A percentile compares a stretch with the other conserved stretches of the same genome.
These are phyloP conservation scores for Acanthopleura granulata DNA, from an alignment of 2,888 invertebrate species.

Conservation along the genomic window DNA sequence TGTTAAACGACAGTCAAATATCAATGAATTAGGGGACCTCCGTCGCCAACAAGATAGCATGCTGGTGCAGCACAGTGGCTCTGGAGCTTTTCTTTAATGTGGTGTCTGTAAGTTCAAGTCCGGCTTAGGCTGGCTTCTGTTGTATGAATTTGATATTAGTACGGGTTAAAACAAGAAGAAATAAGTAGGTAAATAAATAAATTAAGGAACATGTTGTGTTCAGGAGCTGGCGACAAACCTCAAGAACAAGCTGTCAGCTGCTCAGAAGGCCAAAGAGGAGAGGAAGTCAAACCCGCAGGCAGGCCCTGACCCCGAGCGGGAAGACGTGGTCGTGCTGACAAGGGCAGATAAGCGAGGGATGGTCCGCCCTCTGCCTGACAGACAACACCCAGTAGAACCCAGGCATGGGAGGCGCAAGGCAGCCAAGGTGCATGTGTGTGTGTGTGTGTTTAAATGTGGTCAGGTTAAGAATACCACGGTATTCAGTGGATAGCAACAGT, in stretches of 20 bases:
- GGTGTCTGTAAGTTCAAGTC: no score
- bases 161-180: no score
- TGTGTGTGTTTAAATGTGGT: neutral
- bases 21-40: no score
- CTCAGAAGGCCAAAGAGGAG: conserved; percentile 74
- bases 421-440: conserved; percentile 46
- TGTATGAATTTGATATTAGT: no score
- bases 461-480: no score
- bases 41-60: no score
- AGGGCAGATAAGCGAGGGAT: conserved; percentile 74
- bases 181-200: no score
- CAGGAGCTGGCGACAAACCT: conserved; percentile 78
- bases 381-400: conserved; percentile 40
- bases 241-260: conserved; percentile 79
- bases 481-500: no score
- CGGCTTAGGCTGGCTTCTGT: no score
- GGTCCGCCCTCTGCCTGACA: conserved; percentile 74
- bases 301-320: conserved; percentile 59
- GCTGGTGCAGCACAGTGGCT: no score
- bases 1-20: no score
- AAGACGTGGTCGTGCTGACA: conserved; percentile 62
- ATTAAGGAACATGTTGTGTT: neutral
- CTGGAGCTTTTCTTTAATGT: no score
- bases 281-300: conserved; percentile 33
- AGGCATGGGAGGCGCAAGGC: conserved; percentile 42